Conservation (phyloP, 1,140 invertebrate genomes). For the Papilio polyxenes region DNA sequence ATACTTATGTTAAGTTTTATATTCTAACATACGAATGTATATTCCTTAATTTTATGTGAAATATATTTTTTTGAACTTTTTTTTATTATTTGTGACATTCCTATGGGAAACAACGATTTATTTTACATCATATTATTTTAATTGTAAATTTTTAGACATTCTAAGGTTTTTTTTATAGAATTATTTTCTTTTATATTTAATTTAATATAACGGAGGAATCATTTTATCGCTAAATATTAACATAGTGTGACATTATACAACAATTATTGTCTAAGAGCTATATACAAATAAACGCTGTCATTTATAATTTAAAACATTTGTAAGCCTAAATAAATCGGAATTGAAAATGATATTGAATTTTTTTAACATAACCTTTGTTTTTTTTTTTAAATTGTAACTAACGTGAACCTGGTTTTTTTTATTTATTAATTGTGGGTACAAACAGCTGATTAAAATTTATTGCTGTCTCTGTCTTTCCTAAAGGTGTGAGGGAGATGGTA, state of each 20-base stretch:
- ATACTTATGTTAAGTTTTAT: slow-evolving; percentile 43
- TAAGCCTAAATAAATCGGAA: slow-evolving; percentile 77
- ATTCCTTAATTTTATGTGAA: slow-evolving; percentile 58
- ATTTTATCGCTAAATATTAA: slow-evolving; percentile 47
- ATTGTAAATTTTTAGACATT: slow-evolving; percentile 76
- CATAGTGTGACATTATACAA: slow-evolving; percentile 43
- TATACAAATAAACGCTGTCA: slow-evolving; percentile 58
- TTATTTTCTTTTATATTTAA: slow-evolving; percentile 64
- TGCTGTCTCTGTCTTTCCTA: not conserved
- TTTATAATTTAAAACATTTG: slow-evolving; percentile 62
- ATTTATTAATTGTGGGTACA: not conserved
- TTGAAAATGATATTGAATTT: slow-evolving; percentile 59
- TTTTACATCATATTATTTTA: slow-evolving; percentile 68
- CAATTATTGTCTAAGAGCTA: slow-evolving; percentile 46
- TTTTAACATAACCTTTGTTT: slow-evolving; percentile 16
- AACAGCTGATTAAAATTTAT: not conserved
- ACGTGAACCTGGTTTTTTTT: not conserved
- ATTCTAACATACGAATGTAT: slow-evolving; percentile 52
- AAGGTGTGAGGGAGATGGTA: too few relatives aligned
- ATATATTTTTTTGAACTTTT: slow-evolving; percentile 64
- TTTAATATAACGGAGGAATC: slow-evolving; percentile 50
- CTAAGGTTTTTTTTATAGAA: slow-evolving; percentile 59
- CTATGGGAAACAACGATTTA: slow-evolving; percentile 74
- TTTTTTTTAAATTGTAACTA: not conserved
- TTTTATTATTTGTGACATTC: slow-evolving; percentile 67